Evolutionary conservation across 2,113 vertebrate genomes (phyloP).

Genomic region (Bungarus multicinctus): DNA sequence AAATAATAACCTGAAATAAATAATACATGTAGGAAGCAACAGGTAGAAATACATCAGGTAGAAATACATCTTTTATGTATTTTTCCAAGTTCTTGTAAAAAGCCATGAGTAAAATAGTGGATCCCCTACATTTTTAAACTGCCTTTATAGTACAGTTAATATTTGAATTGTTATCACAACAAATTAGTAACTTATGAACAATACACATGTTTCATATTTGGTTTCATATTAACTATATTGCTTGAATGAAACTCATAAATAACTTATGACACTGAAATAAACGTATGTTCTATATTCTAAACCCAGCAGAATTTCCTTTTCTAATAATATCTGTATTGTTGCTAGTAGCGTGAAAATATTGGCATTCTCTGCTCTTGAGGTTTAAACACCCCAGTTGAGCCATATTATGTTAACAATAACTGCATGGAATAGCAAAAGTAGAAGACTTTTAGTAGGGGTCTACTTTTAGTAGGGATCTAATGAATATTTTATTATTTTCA

Average conservation of each 20-base stretch:
- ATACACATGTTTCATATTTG: neutral
- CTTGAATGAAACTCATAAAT: slow-evolving; percentile 20
- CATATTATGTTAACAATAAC: neutral
- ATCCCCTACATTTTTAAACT: neutral
- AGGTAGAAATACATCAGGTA: neutral
- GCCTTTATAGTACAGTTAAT: neutral
- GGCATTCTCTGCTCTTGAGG: neutral
- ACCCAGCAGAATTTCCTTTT: slow-evolving; percentile 22
- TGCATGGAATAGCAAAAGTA: neutral
- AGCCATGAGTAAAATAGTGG: neutral
- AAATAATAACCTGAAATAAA: neutral
- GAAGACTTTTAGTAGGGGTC: neutral
- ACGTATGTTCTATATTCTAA: slow-evolving; percentile 9
- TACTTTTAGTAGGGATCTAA: neutral
- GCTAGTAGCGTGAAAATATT: neutral
- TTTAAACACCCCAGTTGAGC: neutral
- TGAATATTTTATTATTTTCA: neutral
- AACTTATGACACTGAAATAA: neutral
- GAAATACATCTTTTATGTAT: neutral
- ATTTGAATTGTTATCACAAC: neutral
- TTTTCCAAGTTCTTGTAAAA: neutral
- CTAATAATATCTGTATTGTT: neutral
- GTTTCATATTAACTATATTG: neutral
- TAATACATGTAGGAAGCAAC: neutral
- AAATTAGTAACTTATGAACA: neutral